These are phyloP conservation scores for Hoplodrina ambigua DNA, from an alignment of 2,888 invertebrate species.

Conservation along the genomic window DNA sequence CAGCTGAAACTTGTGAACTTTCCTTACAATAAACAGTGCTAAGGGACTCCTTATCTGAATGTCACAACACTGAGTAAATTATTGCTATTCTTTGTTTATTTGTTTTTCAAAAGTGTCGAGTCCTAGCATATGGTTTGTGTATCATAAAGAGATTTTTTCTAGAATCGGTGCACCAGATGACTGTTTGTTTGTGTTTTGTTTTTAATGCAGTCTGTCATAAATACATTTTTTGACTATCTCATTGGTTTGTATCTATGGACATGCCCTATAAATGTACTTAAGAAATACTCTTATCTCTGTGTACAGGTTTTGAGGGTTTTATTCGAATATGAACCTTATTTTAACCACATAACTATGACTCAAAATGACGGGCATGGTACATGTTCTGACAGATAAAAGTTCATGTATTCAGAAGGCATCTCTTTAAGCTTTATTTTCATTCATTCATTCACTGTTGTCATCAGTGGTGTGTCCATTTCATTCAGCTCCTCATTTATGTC, in stretches of 20 bases:
- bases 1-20: conserved; percentile 42
- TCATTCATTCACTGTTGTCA: neutral
- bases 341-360: too few species aligned
- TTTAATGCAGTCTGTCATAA: conserved; percentile 1
- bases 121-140: conserved; percentile 35
- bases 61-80: conserved; percentile 60
- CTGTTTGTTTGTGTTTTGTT: conserved; percentile 10
- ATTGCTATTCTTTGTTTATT: conserved; percentile 59
- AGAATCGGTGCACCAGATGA: neutral
- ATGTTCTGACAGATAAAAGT: too few species aligned
- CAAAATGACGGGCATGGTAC: too few species aligned
- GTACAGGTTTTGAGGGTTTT: too few species aligned
- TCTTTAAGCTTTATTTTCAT: too few species aligned
- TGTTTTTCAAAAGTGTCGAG: conserved; percentile 36
- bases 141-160: conserved; percentile 24
- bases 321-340: too few species aligned
- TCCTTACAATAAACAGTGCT: conserved; percentile 34
- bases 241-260: neutral
- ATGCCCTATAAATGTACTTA: too few species aligned
- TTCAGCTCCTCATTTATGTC: conserved; percentile 4
- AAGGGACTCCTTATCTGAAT: conserved; percentile 61
- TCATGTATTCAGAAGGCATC: too few species aligned
- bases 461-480: neutral
- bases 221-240: too few species aligned
- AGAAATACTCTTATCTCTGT: too few species aligned